Percentiles rank a stretch among this genome's conserved stretches.
Evolutionary conservation across 1,140 invertebrate species (phyloP).

Genomic region (Drosophila pallidifrons): DNA sequence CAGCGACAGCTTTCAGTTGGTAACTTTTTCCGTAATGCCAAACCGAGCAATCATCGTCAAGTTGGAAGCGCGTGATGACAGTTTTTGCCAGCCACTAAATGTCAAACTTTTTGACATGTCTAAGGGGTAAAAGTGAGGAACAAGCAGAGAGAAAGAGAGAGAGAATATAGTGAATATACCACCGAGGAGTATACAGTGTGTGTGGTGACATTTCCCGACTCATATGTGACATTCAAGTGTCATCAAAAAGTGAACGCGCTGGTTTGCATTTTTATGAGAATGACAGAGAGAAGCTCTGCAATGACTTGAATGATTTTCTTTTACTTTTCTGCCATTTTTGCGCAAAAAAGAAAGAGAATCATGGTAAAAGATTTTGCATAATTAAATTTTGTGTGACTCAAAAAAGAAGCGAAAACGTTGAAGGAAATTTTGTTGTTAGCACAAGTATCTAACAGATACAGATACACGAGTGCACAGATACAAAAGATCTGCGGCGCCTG

Average conservation of each 20-base stretch:
- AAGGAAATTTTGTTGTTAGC: constrained; percentile 28
- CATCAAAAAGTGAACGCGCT: constrained; percentile 70
- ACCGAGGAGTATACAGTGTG: constrained; percentile 4
- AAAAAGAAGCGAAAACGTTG: constrained; percentile 27
- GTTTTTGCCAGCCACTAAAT: constrained; percentile 83
- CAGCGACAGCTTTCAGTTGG: constrained; percentile 15
- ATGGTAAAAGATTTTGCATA: constrained; percentile 72
- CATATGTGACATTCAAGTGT: constrained; percentile 82
- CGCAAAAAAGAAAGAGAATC: constrained; percentile 39
- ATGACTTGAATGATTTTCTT: constrained; percentile 74
- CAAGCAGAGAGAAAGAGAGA: not conserved
- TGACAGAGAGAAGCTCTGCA: constrained; percentile 67
- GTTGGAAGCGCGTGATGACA: constrained; percentile 67
- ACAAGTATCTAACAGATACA: constrained; percentile 51
- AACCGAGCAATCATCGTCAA: constrained; percentile 80
- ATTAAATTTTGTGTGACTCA: constrained; percentile 67
- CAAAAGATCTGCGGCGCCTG: constrained; percentile 67
- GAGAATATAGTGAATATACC: constrained; percentile 1
- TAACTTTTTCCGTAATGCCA: constrained; percentile 57
- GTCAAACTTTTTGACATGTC: constrained; percentile 76
- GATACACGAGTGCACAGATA: constrained; percentile 53
- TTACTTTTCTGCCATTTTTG: constrained; percentile 30
- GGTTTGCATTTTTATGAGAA: constrained; percentile 81
- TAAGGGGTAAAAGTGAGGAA: constrained; percentile 10
- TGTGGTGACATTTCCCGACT: constrained; percentile 50